Conservation (phyloP, 2,113 vertebrate species). For the Tiliqua scincoides region DNA sequence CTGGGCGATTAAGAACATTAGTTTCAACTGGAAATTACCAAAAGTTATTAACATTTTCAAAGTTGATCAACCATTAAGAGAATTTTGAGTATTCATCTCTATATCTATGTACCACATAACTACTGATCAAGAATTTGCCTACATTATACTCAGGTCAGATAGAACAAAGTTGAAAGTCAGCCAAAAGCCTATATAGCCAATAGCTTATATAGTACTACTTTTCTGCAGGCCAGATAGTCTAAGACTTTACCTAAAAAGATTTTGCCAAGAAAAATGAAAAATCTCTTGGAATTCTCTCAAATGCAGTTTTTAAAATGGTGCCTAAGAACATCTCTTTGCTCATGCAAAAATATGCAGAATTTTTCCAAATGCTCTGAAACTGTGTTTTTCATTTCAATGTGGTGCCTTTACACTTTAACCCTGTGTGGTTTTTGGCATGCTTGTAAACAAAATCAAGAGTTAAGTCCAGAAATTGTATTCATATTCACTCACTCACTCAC, state of each 20-base stretch:
- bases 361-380: neutral
- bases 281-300: neutral
- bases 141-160: neutral
- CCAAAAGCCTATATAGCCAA: neutral
- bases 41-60: neutral
- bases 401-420: neutral
- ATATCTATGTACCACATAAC: accelerated
- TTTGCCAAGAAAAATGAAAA: neutral
- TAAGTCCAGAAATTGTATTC: neutral
- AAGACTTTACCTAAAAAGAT: neutral
- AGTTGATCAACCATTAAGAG: neutral
- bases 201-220: neutral
- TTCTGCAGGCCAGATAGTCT: neutral
- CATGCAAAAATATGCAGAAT: too few species aligned
- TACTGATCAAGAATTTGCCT: neutral
- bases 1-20: neutral
- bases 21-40: neutral
- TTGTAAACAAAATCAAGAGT: neutral
- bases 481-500: too few species aligned
- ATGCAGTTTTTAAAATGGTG: neutral
- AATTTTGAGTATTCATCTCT: neutral
- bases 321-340: neutral
- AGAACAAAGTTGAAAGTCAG: neutral
- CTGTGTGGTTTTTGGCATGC: neutral
- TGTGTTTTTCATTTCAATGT: neutral